Conservation (phyloP, 2,797 vertebrate genomes). For the Clarias pachynema region DNA sequence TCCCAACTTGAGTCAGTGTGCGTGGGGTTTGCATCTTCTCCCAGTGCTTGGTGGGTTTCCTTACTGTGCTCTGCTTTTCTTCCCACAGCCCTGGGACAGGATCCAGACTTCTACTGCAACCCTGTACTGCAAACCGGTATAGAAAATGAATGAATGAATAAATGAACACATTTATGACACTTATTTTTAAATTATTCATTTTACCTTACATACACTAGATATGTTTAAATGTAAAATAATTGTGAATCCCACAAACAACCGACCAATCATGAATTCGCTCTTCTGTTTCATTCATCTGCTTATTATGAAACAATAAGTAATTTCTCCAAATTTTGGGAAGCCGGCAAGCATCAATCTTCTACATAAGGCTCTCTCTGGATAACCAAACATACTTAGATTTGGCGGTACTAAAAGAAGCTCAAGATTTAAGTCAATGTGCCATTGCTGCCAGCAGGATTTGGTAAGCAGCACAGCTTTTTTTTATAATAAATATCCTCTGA, state of each 20-base stretch:
- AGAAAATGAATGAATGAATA: too few species aligned
- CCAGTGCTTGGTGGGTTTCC: too few species aligned
- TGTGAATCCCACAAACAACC: not conserved
- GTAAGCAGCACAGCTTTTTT: not conserved
- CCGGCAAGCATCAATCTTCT: not conserved
- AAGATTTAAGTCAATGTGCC: slow-evolving; percentile 24
- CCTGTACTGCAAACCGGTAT: too few species aligned
- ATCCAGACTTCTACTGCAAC: too few species aligned
- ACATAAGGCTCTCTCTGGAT: not conserved
- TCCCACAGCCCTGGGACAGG: too few species aligned
- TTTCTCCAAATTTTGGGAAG: not conserved
- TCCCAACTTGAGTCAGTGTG: too few species aligned
- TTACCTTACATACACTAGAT: not conserved
- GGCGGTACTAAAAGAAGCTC: slow-evolving; percentile 9
- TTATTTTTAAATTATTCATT: not conserved
- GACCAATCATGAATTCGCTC: not conserved
- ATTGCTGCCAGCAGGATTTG: slow-evolving; percentile 2
- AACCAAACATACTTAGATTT: not conserved
- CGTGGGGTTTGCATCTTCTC: too few species aligned
- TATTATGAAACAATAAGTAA: not conserved
- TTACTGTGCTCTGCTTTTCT: too few species aligned
- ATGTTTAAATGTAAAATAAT: not conserved
- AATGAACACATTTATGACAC: too few species aligned
- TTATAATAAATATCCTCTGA: slow-evolving; percentile 30
- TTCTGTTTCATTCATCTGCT: not conserved